Conservation (phyloP, 2,888 invertebrate genomes). For the Germaria angustata region DNA sequence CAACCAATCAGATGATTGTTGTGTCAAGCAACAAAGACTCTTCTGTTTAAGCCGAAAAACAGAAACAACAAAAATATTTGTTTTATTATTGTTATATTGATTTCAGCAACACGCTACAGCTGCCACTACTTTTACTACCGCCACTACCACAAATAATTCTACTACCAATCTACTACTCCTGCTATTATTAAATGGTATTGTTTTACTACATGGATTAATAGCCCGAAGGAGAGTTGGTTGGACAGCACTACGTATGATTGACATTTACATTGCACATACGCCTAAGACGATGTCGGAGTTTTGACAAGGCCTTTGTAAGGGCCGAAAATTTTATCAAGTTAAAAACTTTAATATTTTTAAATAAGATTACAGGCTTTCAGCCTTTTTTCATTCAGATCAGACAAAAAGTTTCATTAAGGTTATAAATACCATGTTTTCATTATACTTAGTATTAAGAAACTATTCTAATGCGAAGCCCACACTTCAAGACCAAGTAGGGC, state of each 20-base stretch:
- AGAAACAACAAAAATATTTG: background rate
- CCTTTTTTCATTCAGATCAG: too few species aligned
- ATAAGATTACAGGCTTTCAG: too few species aligned
- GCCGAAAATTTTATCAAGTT: too few species aligned
- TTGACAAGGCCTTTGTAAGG: background rate
- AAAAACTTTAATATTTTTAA: too few species aligned
- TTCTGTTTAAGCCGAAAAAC: conserved; percentile 17
- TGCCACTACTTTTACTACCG: background rate
- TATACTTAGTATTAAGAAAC: too few species aligned
- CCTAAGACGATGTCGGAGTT: background rate
- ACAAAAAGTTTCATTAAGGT: too few species aligned
- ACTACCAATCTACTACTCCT: background rate
- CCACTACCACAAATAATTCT: background rate
- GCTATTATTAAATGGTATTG: background rate
- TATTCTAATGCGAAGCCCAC: too few species aligned
- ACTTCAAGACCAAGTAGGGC: too few species aligned
- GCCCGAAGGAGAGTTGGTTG: conserved; percentile 70
- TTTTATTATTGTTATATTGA: conserved; percentile 26
- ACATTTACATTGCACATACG: conserved; percentile 42
- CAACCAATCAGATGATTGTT: conserved; percentile 39
- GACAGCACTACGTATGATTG: conserved; percentile 66
- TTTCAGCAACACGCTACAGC: conserved; percentile 13
- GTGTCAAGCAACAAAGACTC: conserved; percentile 32
- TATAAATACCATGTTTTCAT: too few species aligned
- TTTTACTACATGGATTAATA: background rate